phyloP scores from a whole-genome alignment of 2,888 invertebrate genomes.

The Chrysolina americana region DNA sequence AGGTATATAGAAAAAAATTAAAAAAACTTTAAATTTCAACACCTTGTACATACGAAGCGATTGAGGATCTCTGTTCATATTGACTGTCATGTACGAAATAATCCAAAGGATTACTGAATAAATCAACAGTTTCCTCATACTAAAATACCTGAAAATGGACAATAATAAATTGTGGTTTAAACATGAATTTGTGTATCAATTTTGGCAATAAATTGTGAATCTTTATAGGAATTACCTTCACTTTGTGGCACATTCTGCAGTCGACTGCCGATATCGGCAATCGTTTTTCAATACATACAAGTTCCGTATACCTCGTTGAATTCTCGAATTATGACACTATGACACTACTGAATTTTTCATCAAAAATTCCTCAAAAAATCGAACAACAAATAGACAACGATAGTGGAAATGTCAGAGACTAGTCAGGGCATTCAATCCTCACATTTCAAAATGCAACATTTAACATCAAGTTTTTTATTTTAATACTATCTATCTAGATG shows the following conservation, averaged over 20 bases:
- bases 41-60: no score
- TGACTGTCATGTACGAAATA: no score
- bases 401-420: slow-evolving; percentile 41
- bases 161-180: no score
- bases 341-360: slow-evolving; percentile 38
- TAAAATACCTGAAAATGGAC: no score
- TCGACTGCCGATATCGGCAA: neutral
- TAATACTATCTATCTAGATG: slow-evolving; percentile 30
- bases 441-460: slow-evolving; percentile 59
- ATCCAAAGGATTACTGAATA: no score
- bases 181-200: no score
- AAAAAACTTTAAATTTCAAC: no score
- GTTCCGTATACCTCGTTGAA: slow-evolving; percentile 31
- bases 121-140: no score
- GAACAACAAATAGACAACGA: slow-evolving; percentile 39
- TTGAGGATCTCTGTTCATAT: no score
- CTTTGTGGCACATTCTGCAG: neutral
- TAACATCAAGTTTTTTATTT: slow-evolving; percentile 47
- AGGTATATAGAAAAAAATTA: no score
- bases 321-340: slow-evolving; percentile 30
- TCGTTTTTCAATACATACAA: slow-evolving; percentile 44
- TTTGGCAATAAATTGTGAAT: no score
- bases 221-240: no score
- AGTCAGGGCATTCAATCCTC: slow-evolving; percentile 52
- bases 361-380: slow-evolving; percentile 45